Conservation (phyloP, 2,113 vertebrate species). For the Capra hircus region DNA sequence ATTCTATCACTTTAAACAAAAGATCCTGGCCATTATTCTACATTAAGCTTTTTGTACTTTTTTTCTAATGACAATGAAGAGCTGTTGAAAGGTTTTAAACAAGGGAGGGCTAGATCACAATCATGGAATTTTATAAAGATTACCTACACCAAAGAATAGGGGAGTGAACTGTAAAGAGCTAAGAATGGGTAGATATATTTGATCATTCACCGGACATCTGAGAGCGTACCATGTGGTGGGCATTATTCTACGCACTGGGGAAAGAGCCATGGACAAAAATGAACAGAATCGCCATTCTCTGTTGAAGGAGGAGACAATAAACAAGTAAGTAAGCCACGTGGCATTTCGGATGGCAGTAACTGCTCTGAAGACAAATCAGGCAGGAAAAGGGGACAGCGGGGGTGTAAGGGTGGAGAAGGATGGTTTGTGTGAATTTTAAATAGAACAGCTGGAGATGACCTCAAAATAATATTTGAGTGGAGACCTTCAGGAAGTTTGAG, state of each 20-base stretch:
- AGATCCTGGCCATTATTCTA: not conserved
- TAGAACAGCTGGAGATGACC: not conserved
- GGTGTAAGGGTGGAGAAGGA: not conserved
- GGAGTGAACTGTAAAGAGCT: not conserved
- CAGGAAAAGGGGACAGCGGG: not conserved
- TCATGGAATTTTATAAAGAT: not conserved
- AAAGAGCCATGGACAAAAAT: not conserved
- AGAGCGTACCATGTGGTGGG: too few species aligned
- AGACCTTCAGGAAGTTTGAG: not conserved
- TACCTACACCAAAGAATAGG: not conserved
- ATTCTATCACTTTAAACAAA: not conserved
- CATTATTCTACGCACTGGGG: not conserved
- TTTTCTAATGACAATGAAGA: not conserved
- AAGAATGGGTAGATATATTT: not conserved
- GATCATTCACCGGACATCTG: not conserved
- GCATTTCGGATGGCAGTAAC: not conserved
- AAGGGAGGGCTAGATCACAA: not conserved
- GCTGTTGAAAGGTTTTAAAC: not conserved
- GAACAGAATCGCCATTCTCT: not conserved
- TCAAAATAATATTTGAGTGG: not conserved
- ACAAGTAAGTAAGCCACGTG: not conserved
- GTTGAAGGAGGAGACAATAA: not conserved
- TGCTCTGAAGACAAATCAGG: not conserved
- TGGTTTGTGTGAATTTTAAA: not conserved
- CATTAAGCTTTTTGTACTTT: not conserved